phyloP scores from a whole-genome alignment of 2,113 vertebrate genomes.

The Apaloderma vittatum region DNA sequence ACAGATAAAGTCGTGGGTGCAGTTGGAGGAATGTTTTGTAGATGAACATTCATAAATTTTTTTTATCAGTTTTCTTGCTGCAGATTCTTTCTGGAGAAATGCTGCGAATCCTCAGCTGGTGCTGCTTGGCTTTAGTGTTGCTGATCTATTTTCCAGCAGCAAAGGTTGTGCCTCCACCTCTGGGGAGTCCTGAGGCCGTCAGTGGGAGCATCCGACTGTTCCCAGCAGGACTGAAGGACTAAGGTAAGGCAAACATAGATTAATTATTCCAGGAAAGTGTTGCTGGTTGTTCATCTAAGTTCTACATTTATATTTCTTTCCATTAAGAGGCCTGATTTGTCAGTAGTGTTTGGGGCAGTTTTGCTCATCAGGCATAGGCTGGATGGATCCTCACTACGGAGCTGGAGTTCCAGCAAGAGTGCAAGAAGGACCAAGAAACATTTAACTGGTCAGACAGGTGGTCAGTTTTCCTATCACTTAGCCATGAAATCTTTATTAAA shows the following conservation, averaged over 20 bases:
- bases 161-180: background rate
- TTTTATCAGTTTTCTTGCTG: constrained; percentile 3
- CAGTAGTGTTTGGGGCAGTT: background rate
- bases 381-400: background rate
- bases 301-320: background rate
- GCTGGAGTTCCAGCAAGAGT: background rate
- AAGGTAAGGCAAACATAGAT: accelerated
- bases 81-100: background rate
- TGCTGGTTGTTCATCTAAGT: background rate
- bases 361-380: background rate
- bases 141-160: background rate
- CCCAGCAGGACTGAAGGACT: background rate
- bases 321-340: background rate
- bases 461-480: background rate
- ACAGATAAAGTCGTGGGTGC: background rate
- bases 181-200: too few relatives aligned
- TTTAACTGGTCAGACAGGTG: background rate
- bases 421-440: background rate
- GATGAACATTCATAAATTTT: background rate
- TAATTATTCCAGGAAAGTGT: background rate
- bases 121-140: background rate
- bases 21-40: constrained; percentile 21
- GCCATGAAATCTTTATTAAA: background rate
- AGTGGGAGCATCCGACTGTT: background rate
- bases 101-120: background rate